phyloP scores from a whole-genome alignment of 2,797 vertebrate species.

The Rhinella marina region DNA sequence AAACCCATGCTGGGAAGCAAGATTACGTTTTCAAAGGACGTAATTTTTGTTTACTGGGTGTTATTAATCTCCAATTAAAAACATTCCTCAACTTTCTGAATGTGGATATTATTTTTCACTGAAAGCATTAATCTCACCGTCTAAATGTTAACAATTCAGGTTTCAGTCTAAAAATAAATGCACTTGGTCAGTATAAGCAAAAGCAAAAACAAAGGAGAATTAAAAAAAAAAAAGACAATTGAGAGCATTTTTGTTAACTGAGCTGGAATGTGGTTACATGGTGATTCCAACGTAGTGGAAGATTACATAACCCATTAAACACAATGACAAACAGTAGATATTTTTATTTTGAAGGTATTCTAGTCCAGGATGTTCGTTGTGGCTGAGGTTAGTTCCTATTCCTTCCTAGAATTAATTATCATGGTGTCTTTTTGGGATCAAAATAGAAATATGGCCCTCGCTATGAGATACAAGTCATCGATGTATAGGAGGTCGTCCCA shows the following conservation, averaged over 20 bases:
- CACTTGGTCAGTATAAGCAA: background rate
- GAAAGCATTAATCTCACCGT: slow-evolving; percentile 14
- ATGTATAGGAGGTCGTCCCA: too few relatives aligned
- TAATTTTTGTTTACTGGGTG: slow-evolving; percentile 99
- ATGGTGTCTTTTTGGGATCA: too few relatives aligned
- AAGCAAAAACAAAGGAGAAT: slow-evolving; percentile 1
- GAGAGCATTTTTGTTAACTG: slow-evolving; percentile 33
- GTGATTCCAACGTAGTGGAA: background rate
- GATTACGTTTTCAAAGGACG: slow-evolving; percentile 96
- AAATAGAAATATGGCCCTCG: too few relatives aligned
- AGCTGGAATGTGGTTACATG: slow-evolving; percentile 28
- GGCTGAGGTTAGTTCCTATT: too few relatives aligned
- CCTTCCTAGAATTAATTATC: too few relatives aligned
- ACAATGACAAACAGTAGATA: too few relatives aligned
- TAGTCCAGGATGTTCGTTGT: too few relatives aligned
- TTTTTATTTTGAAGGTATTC: too few relatives aligned
- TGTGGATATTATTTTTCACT: slow-evolving; percentile 71
- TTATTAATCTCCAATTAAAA: slow-evolving; percentile 99
- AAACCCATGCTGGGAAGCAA: slow-evolving; percentile 87
- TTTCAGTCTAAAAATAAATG: slow-evolving; percentile 40
- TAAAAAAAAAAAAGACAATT: slow-evolving; percentile 17
- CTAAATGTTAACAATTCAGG: slow-evolving; percentile 26
- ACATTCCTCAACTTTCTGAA: slow-evolving; percentile 85
- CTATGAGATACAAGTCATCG: too few relatives aligned
- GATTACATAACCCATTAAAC: background rate